A percentile compares a stretch with the other conserved stretches of the same genome.
Evolutionary conservation across 2,113 vertebrate species (phyloP).

Genomic region (Rhinoderma darwinii): DNA sequence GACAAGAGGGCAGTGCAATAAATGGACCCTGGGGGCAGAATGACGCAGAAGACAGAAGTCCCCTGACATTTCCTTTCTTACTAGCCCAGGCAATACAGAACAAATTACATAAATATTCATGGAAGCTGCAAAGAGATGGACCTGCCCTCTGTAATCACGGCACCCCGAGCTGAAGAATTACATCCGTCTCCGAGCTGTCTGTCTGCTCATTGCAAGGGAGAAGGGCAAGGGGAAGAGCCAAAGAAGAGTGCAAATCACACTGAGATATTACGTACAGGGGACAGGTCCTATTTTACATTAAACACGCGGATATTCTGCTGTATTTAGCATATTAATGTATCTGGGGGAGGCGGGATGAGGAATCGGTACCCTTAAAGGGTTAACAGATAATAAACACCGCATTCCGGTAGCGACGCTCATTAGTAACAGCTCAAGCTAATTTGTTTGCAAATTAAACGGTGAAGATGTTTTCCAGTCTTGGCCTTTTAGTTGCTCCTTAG

Average conservation of each 20-base stretch:
- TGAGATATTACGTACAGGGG: constrained; percentile 23
- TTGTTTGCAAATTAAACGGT: constrained; percentile 23
- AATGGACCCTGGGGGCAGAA: constrained; percentile 30
- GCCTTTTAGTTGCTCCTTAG: background rate
- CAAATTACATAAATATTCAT: constrained; percentile 60
- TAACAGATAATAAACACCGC: background rate
- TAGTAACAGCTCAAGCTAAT: background rate
- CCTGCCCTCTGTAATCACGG: constrained; percentile 52
- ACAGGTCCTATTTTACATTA: background rate
- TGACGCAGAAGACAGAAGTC: constrained; percentile 41
- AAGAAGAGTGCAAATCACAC: constrained; percentile 10
- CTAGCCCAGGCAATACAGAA: constrained; percentile 28
- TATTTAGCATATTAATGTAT: background rate
- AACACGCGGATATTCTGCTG: background rate
- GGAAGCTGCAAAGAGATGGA: constrained; percentile 41
- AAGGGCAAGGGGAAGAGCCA: background rate
- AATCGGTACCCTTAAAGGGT: background rate
- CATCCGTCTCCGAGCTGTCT: constrained; percentile 49
- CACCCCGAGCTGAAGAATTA: constrained; percentile 48
- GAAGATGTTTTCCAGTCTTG: background rate
- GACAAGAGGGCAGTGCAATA: constrained; percentile 42
- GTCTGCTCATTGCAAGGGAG: background rate
- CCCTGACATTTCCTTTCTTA: constrained; percentile 55
- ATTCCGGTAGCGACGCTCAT: background rate
- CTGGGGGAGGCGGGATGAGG: too few relatives aligned